Conservation (phyloP, 1,140 invertebrate genomes). For the Melipona quadrifasciata region DNA sequence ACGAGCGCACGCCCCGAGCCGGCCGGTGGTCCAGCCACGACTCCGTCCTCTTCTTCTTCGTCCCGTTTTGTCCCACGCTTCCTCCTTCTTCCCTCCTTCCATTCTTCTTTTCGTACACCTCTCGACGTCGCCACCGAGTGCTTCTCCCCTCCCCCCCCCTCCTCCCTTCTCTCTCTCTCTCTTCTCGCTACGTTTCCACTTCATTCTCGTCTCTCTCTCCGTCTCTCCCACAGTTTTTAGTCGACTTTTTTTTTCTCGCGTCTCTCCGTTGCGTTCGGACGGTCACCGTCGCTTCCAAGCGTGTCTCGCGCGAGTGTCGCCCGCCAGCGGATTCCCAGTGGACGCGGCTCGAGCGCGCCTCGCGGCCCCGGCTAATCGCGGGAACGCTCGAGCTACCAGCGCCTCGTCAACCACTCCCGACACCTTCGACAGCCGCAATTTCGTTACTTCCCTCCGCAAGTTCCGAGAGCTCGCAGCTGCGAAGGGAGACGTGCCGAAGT, state of each 20-base stretch:
- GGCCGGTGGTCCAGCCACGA: slow-evolving; percentile 70
- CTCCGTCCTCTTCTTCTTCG: slow-evolving; percentile 57
- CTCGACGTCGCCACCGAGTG: neutral
- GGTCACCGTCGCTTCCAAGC: slow-evolving; percentile 3
- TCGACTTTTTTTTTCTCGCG: neutral
- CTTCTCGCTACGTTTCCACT: neutral
- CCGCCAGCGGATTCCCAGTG: slow-evolving; percentile 33
- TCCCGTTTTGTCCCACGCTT: slow-evolving; percentile 57
- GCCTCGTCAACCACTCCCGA: neutral
- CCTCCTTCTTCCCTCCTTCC: slow-evolving; percentile 42
- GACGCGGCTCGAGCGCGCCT: slow-evolving; percentile 28
- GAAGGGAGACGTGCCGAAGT: neutral
- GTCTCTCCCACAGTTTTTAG: neutral
- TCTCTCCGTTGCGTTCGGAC: neutral
- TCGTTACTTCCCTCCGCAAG: neutral
- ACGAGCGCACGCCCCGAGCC: slow-evolving; percentile 79
- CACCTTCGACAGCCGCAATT: neutral
- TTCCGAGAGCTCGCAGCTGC: too few species aligned
- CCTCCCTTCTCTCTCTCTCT: neutral
- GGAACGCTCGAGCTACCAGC: slow-evolving; percentile 5
- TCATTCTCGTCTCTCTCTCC: neutral
- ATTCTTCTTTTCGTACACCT: slow-evolving; percentile 31
- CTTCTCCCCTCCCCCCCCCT: neutral
- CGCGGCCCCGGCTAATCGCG: slow-evolving; percentile 21
- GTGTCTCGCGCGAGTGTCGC: neutral